phyloP scores from a whole-genome alignment of 2,113 vertebrate species.

The Etheostoma spectabile region DNA sequence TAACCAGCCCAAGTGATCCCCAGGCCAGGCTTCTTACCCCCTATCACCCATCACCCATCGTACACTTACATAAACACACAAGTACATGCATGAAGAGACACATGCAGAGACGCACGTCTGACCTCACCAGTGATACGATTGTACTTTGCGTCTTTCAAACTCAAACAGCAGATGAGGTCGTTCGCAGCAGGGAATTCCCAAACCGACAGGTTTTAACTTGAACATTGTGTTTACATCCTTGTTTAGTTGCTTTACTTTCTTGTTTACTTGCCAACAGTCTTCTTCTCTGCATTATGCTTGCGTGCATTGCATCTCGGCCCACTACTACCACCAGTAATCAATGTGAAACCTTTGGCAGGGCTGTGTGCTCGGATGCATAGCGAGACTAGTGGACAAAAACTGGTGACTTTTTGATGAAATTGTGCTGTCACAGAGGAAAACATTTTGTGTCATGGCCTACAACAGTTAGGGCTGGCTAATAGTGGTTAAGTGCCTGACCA shows the following conservation, averaged over 20 bases:
- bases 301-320: not conserved
- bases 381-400: not conserved
- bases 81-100: slow-evolving; percentile 23
- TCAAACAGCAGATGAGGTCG: slow-evolving; percentile 30
- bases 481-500: not conserved
- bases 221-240: not conserved
- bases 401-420: not conserved
- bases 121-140: slow-evolving; percentile 19
- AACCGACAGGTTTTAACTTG: not conserved
- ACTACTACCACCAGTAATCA: not conserved
- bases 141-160: slow-evolving; percentile 3
- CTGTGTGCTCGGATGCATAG: not conserved
- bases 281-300: not conserved
- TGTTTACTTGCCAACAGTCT: not conserved
- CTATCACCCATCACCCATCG: slow-evolving; percentile 69
- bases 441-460: not conserved
- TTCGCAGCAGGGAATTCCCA: slow-evolving; percentile 13
- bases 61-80: slow-evolving; percentile 45
- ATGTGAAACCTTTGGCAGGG: not conserved
- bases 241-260: not conserved
- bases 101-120: slow-evolving; percentile 1
- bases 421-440: not conserved
- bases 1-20: slow-evolving; percentile 42
- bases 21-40: slow-evolving; percentile 23
- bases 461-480: not conserved